Evolutionary conservation across 1,140 invertebrate species (phyloP), one percentile per base, ranked within the genome.

Genomic region (Mizuhopecten yessoensis): DNA sequence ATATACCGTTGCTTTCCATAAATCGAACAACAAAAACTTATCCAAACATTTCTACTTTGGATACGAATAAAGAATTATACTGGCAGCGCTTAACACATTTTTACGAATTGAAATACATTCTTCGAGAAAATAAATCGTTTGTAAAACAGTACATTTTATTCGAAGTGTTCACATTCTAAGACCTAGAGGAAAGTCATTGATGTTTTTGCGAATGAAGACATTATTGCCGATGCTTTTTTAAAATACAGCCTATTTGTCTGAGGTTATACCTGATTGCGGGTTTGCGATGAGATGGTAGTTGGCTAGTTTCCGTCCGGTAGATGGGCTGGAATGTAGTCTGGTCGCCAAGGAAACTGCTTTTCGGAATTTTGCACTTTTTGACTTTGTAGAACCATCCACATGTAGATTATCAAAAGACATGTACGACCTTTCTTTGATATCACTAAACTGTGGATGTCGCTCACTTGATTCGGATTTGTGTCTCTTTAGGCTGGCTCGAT

Each of bases 401-500:
- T 97, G 93, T 2, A 96, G 94, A 93, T 94, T 95, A 93, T 96
- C 96, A 29, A 95, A 95, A 34, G 96, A 96, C 10, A 94, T 95
- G 87, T 93, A 95, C 34, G 92, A 95, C 45, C 95, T 90, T 91
- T 96, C 95, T 87, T 95, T 95, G 34, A 95, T 92, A 23, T 95
- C 94, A 20, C 94, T 91, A 91, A 96, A 94, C 34, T 95, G 94
- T 15, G 94, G 93, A 87, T 96, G 95, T 90, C 95, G 94, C 91
- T 95, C 95, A 87, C 93, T 92, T 20, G 94, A 94, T 42, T 96
- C 93, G 33, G 96, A 96, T 92, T 95, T 95, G 91, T 95, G 94
- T 97, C 39, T 97, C 96, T 94, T 97, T 97, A 93, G 97, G 95
- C 94, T 95, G 33, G 94, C 93, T 42, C 94, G 92, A 42, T 93